A percentile compares a stretch with the other conserved stretches of the same genome.
phyloP scores from a whole-genome alignment of 92 coral and sea anemone species.

The Parazoanthus atlanticus region DNA sequence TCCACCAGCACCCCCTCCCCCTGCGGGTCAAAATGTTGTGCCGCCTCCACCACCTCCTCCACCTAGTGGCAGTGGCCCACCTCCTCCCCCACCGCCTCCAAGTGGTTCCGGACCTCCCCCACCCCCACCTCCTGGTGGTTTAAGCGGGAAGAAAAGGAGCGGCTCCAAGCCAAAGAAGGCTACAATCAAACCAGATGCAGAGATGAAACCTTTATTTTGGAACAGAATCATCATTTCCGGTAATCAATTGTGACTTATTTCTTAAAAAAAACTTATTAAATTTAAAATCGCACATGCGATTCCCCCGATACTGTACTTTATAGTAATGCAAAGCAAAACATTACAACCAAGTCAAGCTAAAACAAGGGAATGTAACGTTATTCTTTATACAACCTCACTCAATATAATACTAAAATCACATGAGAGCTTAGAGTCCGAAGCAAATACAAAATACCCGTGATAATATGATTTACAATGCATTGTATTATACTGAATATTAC shows the following conservation, averaged over 20 bases:
- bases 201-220: constrained; percentile 99
- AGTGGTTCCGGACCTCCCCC: constrained; percentile 71
- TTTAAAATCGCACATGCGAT: not conserved
- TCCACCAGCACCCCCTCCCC: constrained; percentile 64
- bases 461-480: too few species aligned
- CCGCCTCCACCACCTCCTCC: constrained; percentile 88
- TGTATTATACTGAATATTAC: too few species aligned
- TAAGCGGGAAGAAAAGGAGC: constrained; percentile 14
- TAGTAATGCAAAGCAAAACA: too few species aligned
- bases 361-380: too few species aligned
- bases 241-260: constrained; percentile 13
- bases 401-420: too few species aligned
- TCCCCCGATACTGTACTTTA: too few species aligned
- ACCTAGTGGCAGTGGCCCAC: constrained; percentile 48
- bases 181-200: constrained; percentile 90
- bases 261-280: not conserved
- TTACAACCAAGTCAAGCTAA: too few species aligned
- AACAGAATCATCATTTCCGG: constrained; percentile 78
- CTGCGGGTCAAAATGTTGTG: constrained; percentile 47
- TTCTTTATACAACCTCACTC: too few species aligned
- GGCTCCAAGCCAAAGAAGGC: constrained; percentile 80
- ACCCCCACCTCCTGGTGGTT: constrained; percentile 43
- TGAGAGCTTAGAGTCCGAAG: too few species aligned
- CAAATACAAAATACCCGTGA: too few species aligned
- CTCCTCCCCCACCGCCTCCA: constrained; percentile 78